Conservation (phyloP, 1,140 invertebrate genomes). For the Steinernema feltiae region DNA sequence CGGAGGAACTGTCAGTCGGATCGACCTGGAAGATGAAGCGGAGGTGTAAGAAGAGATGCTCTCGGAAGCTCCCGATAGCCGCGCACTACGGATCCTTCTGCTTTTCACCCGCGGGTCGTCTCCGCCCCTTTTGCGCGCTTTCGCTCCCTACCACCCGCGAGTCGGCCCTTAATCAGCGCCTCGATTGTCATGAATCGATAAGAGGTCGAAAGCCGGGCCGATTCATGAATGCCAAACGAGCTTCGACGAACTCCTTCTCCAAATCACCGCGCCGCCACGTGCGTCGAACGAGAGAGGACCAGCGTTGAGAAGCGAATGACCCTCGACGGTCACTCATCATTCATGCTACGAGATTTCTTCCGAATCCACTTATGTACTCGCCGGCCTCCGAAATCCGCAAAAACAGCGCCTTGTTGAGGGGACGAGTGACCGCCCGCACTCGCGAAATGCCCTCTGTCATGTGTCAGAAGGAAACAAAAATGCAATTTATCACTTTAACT, state of each 20-base stretch:
- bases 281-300: no score
- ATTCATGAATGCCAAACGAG: slow-evolving; percentile 5
- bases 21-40: no score
- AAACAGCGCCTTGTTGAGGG: not conserved
- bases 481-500: not conserved
- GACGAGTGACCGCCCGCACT: not conserved
- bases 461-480: not conserved
- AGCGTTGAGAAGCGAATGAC: not conserved
- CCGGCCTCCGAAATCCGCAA: not conserved
- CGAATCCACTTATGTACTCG: not conserved
- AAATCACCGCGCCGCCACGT: no score
- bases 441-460: not conserved
- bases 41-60: not conserved
- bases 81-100: not conserved
- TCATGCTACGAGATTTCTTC: not conserved
- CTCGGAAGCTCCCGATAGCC: no score
- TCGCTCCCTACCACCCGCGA: not conserved
- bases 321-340: not conserved
- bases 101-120: not conserved
- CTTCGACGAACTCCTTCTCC: no score
- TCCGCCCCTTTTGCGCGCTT: slow-evolving; percentile 58
- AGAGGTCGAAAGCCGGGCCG: not conserved
- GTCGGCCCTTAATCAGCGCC: not conserved
- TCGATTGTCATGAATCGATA: slow-evolving; percentile 7
- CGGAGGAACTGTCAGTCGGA: no score